Base-by-base conservation (phyloP, 2,888 invertebrate genomes). In the Luffia ferchaultella region DNA sequence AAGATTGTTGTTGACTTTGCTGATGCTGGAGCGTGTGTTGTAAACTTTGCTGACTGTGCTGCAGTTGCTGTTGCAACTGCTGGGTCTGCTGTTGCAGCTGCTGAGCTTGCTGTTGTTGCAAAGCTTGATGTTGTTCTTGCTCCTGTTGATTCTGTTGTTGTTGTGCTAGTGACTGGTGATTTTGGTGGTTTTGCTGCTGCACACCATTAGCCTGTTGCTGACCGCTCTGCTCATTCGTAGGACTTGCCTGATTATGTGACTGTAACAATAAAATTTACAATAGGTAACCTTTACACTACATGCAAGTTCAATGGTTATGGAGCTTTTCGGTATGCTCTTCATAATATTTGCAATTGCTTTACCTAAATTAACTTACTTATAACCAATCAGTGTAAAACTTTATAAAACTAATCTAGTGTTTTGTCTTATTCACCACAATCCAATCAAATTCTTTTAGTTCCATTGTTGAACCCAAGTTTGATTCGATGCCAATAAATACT, bases 211-310 rank as follows among this genome's bases (percentile, higher is more conserved):
- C 65, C 42, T 65, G 65, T 55, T 83, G 84, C 57, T 84, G 85
- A 55, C 72, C 83, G 49, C 78, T 68, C 42, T 76, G 77, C 52
- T 82, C 82, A 1, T 77, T 67, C 54, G 79, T 77, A 16, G 82
- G 76, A 55, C 79, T 83, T 9, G 76, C 70, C 55, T 82, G 83
- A 54, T 85, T 84, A 57, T 87, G 87, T 30, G 84, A 78, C 71
- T 87, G 79, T 49, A 77, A 77, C 60, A 68, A 73, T 47, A n/a
- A n/a, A n/a, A n/a, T n/a, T n/a, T n/a, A 50, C 19, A 19, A 17
- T 40, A 15, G 40, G 15, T 15, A 15, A n/a, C n/a, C n/a, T n/a
- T n/a, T n/a, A n/a, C n/a, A n/a, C n/a, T n/a, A n/a, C n/a, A n/a
- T n/a, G n/a, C n/a, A n/a, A n/a, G n/a, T n/a, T n/a, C n/a, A n/a